These are phyloP conservation scores for Microctonus brassicae DNA, from an alignment of 2,888 invertebrate genomes.

Conservation along the genomic window DNA sequence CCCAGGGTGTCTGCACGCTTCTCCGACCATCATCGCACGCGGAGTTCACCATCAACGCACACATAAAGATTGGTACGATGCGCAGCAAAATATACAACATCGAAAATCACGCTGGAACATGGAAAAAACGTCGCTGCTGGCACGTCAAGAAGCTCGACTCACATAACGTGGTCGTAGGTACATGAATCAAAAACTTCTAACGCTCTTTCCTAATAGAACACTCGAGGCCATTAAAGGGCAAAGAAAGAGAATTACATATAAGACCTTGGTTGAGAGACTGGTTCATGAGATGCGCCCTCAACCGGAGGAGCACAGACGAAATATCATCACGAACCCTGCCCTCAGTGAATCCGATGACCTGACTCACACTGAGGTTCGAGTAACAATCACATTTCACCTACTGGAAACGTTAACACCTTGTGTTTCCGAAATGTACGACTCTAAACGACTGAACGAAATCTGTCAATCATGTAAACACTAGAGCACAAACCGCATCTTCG, in stretches of 20 bases:
- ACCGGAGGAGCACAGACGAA: too few relatives aligned
- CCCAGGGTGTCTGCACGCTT: background rate
- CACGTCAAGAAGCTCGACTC: background rate
- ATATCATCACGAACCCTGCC: too few relatives aligned
- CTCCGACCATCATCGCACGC: background rate
- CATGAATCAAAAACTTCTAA: background rate
- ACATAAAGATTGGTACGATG: background rate
- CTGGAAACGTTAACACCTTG: too few relatives aligned
- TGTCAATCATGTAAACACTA: background rate
- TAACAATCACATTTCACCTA: too few relatives aligned
- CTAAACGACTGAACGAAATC: background rate
- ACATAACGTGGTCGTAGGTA: background rate
- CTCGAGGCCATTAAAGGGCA: background rate
- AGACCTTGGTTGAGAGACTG: too few relatives aligned
- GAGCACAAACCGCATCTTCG: background rate
- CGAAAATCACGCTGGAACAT: background rate
- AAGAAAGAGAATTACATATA: background rate
- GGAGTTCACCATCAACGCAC: background rate
- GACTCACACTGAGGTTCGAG: too few relatives aligned
- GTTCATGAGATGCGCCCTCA: too few relatives aligned
- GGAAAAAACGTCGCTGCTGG: background rate
- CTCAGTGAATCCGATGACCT: too few relatives aligned
- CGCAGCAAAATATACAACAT: background rate
- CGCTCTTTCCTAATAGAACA: background rate
- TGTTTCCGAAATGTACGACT: background rate